These are phyloP conservation scores for Brachyopa scutellaris DNA, from an alignment of 2,888 invertebrate species.

Conservation along the genomic window DNA sequence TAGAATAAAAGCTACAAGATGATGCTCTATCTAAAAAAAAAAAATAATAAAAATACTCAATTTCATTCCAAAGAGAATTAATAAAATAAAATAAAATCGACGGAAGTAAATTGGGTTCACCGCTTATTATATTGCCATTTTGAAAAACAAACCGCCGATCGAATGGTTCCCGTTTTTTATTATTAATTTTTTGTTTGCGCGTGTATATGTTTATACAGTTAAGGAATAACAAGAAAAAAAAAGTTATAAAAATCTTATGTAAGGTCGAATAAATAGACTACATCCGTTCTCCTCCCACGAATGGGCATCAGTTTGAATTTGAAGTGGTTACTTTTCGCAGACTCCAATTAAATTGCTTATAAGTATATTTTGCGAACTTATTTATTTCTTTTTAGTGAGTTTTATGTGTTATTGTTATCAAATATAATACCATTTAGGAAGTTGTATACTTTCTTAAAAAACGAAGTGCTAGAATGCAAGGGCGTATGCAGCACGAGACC, in stretches of 20 bases:
- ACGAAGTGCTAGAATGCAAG: too few species aligned
- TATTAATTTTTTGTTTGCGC: conserved; percentile 2
- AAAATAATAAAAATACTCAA: conserved; percentile 46
- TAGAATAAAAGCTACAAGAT: conserved; percentile 66
- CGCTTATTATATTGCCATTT: conserved; percentile 63
- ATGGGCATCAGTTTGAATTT: conserved; percentile 35
- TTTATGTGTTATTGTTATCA: conserved; percentile 7
- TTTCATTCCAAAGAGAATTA: conserved; percentile 53
- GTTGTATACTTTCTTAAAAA: too few species aligned
- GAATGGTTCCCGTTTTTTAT: conserved; percentile 19
- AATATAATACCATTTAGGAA: background rate
- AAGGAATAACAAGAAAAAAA: conserved; percentile 7
- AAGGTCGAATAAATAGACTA: conserved; percentile 69
- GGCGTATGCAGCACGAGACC: too few species aligned
- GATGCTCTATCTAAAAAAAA: conserved; percentile 62
- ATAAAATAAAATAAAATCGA: conserved; percentile 25
- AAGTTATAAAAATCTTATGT: conserved; percentile 33
- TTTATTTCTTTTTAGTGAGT: background rate
- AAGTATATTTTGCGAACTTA: background rate
- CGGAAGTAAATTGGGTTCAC: conserved; percentile 56
- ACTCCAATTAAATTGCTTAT: conserved; percentile 25
- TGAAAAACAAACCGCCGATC: conserved; percentile 36
- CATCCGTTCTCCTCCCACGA: conserved; percentile 69
- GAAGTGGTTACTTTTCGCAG: conserved; percentile 42
- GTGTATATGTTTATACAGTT: background rate